Conservation (phyloP, 2,888 invertebrate species). For the Heliconius ismenius region DNA sequence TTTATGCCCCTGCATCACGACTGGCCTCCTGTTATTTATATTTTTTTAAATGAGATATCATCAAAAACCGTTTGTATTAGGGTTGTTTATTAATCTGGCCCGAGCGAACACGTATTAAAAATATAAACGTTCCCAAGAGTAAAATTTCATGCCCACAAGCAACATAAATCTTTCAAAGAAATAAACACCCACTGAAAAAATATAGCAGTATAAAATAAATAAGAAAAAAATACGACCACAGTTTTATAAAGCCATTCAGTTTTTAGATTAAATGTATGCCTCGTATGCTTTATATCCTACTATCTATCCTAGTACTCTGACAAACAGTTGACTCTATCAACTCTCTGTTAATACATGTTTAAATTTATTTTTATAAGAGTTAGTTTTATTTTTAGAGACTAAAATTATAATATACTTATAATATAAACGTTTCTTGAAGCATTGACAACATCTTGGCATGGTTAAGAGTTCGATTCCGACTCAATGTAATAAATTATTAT, state of each 20-base stretch:
- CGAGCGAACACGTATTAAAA: background rate
- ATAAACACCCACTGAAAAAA: conserved; percentile 8
- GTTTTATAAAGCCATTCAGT: background rate
- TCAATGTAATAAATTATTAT: too few species aligned
- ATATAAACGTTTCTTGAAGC: too few species aligned
- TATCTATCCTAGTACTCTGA: background rate
- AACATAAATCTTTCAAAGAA: conserved; percentile 9
- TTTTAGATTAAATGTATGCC: background rate
- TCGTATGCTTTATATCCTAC: background rate
- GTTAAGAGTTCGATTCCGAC: too few species aligned
- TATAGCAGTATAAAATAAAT: background rate
- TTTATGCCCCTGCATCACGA: too few species aligned
- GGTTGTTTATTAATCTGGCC: background rate
- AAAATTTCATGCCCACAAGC: background rate
- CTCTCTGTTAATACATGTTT: too few species aligned
- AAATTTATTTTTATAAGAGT: too few species aligned
- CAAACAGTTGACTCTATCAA: too few species aligned
- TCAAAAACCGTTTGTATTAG: too few species aligned
- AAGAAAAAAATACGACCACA: background rate
- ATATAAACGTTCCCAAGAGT: conserved; percentile 5
- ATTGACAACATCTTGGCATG: too few species aligned
- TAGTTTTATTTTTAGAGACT: too few species aligned
- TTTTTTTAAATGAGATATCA: too few species aligned
- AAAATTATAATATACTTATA: background rate
- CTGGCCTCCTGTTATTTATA: too few species aligned